phyloP scores from a whole-genome alignment of 1,140 invertebrate species.

The Frieseomelitta varia region DNA sequence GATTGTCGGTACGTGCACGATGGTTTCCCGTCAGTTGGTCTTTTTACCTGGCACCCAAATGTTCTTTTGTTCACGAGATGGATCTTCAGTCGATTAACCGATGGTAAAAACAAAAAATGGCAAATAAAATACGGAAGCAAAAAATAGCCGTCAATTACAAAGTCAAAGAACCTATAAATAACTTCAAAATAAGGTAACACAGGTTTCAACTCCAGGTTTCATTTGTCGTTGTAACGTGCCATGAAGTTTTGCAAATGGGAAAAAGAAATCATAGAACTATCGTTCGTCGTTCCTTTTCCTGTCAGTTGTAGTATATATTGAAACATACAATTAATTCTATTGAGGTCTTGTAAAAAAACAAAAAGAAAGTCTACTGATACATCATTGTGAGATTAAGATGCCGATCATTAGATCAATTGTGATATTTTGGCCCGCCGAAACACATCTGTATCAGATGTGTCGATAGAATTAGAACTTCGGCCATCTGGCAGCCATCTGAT shows the following conservation, averaged over 20 bases:
- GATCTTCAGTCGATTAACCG: background rate
- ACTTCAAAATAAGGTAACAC: slow-evolving; percentile 80
- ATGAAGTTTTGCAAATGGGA: background rate
- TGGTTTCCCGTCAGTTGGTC: background rate
- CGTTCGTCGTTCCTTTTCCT: background rate
- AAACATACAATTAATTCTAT: background rate
- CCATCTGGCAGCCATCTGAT: slow-evolving; percentile 63
- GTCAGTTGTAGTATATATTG: too few relatives aligned
- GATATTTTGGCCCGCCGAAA: background rate
- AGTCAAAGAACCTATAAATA: slow-evolving; percentile 80
- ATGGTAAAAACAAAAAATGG: slow-evolving; percentile 19
- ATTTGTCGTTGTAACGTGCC: background rate
- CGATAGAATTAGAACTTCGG: slow-evolving; percentile 44
- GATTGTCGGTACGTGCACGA: background rate
- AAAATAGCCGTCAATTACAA: slow-evolving; percentile 80
- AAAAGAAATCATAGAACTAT: background rate
- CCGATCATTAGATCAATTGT: background rate
- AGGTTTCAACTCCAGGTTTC: background rate
- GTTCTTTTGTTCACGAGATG: background rate
- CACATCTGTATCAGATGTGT: background rate
- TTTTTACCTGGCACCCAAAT: too few relatives aligned
- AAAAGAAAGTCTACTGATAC: background rate
- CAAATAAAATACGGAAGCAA: slow-evolving; percentile 55
- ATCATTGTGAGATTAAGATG: background rate
- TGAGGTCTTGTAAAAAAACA: too few relatives aligned